Evolutionary conservation across 1,140 invertebrate genomes (phyloP).

Genomic region (Polypedilum vanderplanki): DNA sequence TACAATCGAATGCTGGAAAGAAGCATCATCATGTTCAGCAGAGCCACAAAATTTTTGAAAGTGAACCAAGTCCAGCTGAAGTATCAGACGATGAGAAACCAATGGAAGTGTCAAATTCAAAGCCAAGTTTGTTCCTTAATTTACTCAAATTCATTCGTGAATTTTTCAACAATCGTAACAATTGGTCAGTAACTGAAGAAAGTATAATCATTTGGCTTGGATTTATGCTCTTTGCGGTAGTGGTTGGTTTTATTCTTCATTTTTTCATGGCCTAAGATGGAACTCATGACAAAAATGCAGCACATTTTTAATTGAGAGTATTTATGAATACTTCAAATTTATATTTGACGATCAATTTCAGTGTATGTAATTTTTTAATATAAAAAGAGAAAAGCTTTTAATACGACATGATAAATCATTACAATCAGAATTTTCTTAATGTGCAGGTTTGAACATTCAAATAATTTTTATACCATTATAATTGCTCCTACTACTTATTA

Average conservation of each 20-base stretch:
- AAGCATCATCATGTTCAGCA: neutral
- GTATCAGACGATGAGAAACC: neutral
- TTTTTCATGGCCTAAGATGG: conserved; percentile 4
- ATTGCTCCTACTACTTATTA: no score
- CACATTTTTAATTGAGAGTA: no score
- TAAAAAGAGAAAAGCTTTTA: no score
- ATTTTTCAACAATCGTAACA: conserved; percentile 16
- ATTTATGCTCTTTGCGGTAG: conserved; percentile 6
- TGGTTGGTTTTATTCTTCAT: neutral
- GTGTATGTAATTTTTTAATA: no score
- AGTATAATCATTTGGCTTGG: conserved; percentile 3
- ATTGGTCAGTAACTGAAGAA: conserved; percentile 20
- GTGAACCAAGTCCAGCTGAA: neutral
- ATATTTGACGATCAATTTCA: no score
- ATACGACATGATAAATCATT: no score
- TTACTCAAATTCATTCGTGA: conserved; percentile 15
- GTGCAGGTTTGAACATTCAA: no score
- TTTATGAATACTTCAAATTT: no score
- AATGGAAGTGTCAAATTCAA: neutral
- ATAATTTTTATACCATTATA: no score
- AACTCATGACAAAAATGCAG: neutral
- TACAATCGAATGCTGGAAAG: neutral
- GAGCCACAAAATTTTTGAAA: neutral
- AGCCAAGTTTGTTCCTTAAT: conserved; percentile 18
- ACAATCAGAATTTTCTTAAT: no score